Evolutionary conservation across 1,140 invertebrate genomes (phyloP).

Genomic region (Palaemon carinicauda): DNA sequence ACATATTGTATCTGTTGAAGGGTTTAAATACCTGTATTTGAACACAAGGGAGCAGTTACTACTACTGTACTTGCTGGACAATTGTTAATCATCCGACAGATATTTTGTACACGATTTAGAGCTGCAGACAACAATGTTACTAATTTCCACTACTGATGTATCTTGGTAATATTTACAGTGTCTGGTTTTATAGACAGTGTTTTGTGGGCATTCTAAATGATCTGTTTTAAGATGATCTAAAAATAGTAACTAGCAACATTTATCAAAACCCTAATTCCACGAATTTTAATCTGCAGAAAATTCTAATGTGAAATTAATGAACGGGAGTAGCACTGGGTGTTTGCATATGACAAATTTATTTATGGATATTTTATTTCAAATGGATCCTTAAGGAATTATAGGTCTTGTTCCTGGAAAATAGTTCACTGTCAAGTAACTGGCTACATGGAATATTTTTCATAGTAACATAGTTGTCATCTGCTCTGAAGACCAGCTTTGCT

Average conservation of each 20-base stretch:
- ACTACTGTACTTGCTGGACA: background rate
- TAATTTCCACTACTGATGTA: background rate
- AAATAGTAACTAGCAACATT: no score
- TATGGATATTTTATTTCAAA: no score
- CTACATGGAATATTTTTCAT: no score
- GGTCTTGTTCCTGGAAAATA: no score
- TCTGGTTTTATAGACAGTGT: background rate
- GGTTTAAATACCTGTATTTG: constrained; percentile 16
- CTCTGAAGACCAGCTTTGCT: no score
- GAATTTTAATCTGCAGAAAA: background rate
- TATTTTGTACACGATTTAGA: constrained; percentile 27
- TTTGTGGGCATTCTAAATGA: background rate
- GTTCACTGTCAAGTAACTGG: no score
- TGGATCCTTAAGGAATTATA: no score
- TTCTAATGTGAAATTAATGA: no score
- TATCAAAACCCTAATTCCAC: background rate
- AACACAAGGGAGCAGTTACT: background rate
- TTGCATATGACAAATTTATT: no score
- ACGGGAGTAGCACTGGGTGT: no score
- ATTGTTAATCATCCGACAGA: background rate
- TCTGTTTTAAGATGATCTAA: background rate
- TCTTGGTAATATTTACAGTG: background rate
- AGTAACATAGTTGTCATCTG: no score
- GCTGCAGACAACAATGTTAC: background rate
- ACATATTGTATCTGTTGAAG: constrained; percentile 53